Conservation (phyloP, 2,113 vertebrate species). For the Mixornis gularis region DNA sequence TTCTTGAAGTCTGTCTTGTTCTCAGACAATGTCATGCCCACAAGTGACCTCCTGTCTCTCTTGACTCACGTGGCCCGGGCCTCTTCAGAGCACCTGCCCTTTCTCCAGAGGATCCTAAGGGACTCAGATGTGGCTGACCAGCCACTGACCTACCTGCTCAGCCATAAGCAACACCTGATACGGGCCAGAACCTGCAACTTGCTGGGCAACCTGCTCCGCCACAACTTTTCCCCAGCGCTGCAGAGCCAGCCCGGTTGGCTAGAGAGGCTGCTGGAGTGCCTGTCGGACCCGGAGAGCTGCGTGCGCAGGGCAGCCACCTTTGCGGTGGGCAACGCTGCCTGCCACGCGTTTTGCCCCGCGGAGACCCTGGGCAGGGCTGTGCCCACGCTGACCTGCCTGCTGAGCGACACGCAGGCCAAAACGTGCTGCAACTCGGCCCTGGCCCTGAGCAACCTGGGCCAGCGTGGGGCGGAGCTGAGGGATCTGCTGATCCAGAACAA, state of each 20-base stretch:
- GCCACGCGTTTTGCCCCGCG: background rate
- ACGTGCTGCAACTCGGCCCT: constrained; percentile 65
- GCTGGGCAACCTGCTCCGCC: constrained; percentile 74
- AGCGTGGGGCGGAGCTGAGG: background rate
- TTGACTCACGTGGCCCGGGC: constrained; percentile 72
- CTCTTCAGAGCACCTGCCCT: constrained; percentile 48
- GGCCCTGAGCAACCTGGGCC: constrained; percentile 72
- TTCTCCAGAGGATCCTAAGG: constrained; percentile 64
- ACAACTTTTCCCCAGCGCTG: constrained; percentile 4
- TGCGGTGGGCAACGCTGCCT: constrained; percentile 69
- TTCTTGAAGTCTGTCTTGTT: constrained; percentile 61
- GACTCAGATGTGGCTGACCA: constrained; percentile 28
- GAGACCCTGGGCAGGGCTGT: constrained; percentile 46
- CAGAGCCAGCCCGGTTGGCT: constrained; percentile 40
- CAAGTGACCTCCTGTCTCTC: constrained; percentile 80
- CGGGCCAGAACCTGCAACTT: constrained; percentile 80
- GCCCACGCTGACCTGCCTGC: constrained; percentile 51
- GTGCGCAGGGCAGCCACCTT: constrained; percentile 71
- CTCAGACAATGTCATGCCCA: constrained; percentile 65
- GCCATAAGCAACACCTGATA: constrained; percentile 70
- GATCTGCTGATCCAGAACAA: constrained; percentile 54
- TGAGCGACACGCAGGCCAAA: constrained; percentile 55
- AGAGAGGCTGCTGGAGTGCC: constrained; percentile 56
- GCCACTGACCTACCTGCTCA: constrained; percentile 61
- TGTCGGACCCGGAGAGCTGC: constrained; percentile 50